A percentile compares a stretch with the other conserved stretches of the same genome.
Conservation (phyloP, 2,888 invertebrate species). For the Nezara viridula region DNA sequence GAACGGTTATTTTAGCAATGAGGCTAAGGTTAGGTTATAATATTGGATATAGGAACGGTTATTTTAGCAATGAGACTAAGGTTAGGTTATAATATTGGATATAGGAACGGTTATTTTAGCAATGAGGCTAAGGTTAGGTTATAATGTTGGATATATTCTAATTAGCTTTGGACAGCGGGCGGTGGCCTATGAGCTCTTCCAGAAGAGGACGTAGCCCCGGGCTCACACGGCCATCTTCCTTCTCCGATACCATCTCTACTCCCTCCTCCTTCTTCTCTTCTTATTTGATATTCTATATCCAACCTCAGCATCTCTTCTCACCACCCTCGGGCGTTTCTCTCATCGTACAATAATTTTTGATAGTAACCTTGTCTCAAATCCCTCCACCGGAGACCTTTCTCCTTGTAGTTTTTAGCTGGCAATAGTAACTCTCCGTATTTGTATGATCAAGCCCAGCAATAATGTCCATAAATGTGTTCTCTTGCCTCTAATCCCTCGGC, state of each 20-base stretch:
- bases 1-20: too few relatives aligned
- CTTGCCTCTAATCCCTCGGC: too few relatives aligned
- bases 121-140: too few relatives aligned
- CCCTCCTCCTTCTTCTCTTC: conserved; percentile 1
- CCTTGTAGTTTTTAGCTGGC: neutral
- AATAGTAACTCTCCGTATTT: too few relatives aligned
- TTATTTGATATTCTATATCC: conserved; percentile 26
- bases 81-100: too few relatives aligned
- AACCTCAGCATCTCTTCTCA: neutral
- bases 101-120: neutral
- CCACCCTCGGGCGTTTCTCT: neutral
- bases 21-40: too few relatives aligned
- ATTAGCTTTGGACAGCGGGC: neutral
- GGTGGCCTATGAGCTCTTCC: neutral
- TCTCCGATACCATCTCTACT: neutral
- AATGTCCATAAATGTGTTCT: too few relatives aligned
- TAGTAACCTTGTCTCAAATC: neutral
- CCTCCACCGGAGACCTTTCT: neutral
- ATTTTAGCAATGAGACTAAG: too few relatives aligned
- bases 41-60: too few relatives aligned
- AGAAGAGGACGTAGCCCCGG: neutral
- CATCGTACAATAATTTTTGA: neutral
- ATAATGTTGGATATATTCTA: neutral
- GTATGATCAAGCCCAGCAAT: too few relatives aligned
- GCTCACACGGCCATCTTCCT: neutral